Base-by-base conservation (phyloP, 64 coral and sea anemone species). In the Orbicella faveolata region DNA sequence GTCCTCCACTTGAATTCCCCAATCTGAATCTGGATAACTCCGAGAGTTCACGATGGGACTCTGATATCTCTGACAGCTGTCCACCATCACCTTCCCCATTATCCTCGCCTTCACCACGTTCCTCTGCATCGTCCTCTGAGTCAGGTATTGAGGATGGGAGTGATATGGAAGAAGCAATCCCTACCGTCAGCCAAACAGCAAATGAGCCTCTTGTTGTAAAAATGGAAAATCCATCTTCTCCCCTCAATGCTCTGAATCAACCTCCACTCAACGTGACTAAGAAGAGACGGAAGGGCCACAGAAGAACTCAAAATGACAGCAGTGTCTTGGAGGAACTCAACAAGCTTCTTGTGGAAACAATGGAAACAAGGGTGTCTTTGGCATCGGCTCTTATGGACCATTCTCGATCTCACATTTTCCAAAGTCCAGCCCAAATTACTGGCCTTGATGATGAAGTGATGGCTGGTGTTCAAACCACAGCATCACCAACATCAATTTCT, bases 121-220 rank as follows among this genome's bases (percentile, higher is more conserved):
- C 80, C 26, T 65, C 61, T 17, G 86, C 90, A 36, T 85, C 83
- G 9, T 96, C 95, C 25, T 87, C 95, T 61, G 95, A 96, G 64
- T 94, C 92, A 20, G 95, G 95, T 37, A 93, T 93, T 91, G 95
- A 94, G 61, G 95, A 96, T 91, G 92, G 78, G 35, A 73, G 87
- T 78, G 95, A 96, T 52, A 89, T 92, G 91, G 91, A 93, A 73
- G 94, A 93, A 61, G 37, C 52, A 87, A 70, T 17, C 15, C 6
- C 36, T 70, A 10, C 33, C 19, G 62, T 62, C 52, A 63, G 52
- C 16, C 61, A 52, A 0, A 41, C 44, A 51, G 20, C 39, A 48
- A n/a, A 18, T 69, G 82, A 11, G 48, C 4, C 48, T 52, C 6
- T 9, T 2, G 73, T 73, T 62, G 5, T 84, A 17, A 89, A 61